Evolutionary conservation across 1,140 invertebrate genomes (phyloP).

Genomic region (Idris sp.): DNA sequence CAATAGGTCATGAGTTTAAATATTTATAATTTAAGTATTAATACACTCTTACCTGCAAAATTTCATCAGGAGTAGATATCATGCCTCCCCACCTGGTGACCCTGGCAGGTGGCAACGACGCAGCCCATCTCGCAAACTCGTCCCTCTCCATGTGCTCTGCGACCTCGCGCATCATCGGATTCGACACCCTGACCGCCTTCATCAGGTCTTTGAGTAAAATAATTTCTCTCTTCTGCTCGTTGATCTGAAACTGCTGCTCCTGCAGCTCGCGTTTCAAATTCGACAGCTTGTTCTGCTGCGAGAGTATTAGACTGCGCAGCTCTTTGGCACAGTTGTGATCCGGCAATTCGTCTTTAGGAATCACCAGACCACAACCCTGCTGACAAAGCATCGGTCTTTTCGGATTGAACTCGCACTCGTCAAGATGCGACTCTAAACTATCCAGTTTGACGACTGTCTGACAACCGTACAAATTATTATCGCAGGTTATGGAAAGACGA

Average conservation of each 20-base stretch:
- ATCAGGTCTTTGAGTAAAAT: conserved; percentile 94
- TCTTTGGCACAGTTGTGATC: conserved; percentile 96
- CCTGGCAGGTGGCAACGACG: conserved; percentile 88
- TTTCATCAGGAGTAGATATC: conserved; percentile 97
- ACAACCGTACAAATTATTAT: conserved; percentile 93
- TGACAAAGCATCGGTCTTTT: conserved; percentile 95
- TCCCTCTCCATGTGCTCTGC: conserved; percentile 95
- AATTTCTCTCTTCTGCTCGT: conserved; percentile 92
- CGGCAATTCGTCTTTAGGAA: conserved; percentile 96
- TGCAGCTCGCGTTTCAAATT: conserved; percentile 91
- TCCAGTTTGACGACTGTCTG: conserved; percentile 91
- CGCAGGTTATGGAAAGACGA: conserved; percentile 92
- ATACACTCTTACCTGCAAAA: conserved; percentile 92
- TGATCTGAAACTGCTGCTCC: conserved; percentile 91
- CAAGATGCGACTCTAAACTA: conserved; percentile 87
- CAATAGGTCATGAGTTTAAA: too few species aligned
- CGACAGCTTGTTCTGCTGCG: conserved; percentile 90
- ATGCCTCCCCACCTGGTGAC: conserved; percentile 98
- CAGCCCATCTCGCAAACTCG: conserved; percentile 95
- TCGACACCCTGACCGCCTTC: conserved; percentile 92
- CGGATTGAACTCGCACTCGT: conserved; percentile 96
- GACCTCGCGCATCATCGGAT: conserved; percentile 92
- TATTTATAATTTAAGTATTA: too few species aligned
- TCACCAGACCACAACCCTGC: conserved; percentile 93
- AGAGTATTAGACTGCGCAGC: conserved; percentile 88